These are phyloP conservation scores for Sebastes minor DNA, from an alignment of 2,797 vertebrate species.

Conservation along the genomic window DNA sequence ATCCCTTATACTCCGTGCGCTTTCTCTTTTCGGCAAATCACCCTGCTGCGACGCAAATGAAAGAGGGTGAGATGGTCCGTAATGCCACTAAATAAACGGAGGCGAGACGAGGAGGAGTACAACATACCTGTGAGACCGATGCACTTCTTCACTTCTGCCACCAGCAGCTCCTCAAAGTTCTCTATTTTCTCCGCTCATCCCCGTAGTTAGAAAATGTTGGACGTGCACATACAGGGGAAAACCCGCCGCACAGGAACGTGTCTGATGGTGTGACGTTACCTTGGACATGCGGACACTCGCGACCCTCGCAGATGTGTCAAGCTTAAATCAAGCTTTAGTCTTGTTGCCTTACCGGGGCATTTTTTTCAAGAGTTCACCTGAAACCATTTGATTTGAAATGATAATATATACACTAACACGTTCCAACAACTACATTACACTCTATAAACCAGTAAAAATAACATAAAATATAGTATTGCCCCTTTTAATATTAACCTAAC, in stretches of 20 bases:
- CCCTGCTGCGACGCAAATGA: no score
- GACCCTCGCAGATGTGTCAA: no score
- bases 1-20: accelerated
- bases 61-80: no score
- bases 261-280: background rate
- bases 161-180: no score
- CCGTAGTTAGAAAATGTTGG: background rate
- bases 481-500: background rate
- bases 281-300: no score
- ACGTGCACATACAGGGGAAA: background rate
- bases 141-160: no score
- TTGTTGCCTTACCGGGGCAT: background rate
- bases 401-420: background rate
- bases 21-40: no score
- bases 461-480: background rate
- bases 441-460: background rate
- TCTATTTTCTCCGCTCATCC: no score
- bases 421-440: background rate
- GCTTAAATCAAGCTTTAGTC: no score
- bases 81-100: no score
- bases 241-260: background rate
- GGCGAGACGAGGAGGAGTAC: no score
- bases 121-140: no score
- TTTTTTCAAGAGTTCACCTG: background rate
- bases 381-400: background rate